Conservation (phyloP, 2,113 vertebrate species). For the Gnathonemus echidnorhynchus region DNA sequence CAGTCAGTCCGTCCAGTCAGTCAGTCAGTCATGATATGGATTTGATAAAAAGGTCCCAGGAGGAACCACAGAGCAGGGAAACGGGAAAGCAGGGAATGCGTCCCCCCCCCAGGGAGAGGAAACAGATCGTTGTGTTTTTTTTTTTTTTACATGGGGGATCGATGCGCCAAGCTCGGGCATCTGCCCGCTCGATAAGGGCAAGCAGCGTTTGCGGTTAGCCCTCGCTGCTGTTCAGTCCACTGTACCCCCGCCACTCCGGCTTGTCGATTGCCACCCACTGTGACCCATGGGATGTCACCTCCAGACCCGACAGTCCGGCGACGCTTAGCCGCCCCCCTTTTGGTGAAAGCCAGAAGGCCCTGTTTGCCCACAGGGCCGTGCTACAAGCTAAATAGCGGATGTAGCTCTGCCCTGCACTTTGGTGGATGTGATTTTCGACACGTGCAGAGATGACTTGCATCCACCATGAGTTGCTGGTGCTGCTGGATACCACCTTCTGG, state of each 20-base stretch:
- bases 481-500: not conserved
- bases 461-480: not conserved
- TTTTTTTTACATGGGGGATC: not conserved
- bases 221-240: not conserved
- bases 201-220: not conserved
- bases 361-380: not conserved
- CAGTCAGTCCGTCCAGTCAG: not conserved
- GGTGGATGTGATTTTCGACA: not conserved
- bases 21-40: not conserved
- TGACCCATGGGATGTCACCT: not conserved
- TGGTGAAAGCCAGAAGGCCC: not conserved
- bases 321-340: not conserved
- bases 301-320: not conserved
- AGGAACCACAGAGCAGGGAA: not conserved
- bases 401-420: not conserved
- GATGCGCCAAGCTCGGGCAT: not conserved
- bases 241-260: not conserved
- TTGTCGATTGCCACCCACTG: not conserved
- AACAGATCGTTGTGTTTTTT: not conserved
- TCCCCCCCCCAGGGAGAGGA: not conserved
- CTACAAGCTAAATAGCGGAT: not conserved
- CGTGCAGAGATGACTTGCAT: not conserved
- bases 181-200: not conserved
- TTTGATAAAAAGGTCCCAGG: not conserved
- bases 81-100: not conserved